These are phyloP conservation scores for Cybosia mesomella DNA, from an alignment of 2,888 invertebrate species.

Conservation along the genomic window DNA sequence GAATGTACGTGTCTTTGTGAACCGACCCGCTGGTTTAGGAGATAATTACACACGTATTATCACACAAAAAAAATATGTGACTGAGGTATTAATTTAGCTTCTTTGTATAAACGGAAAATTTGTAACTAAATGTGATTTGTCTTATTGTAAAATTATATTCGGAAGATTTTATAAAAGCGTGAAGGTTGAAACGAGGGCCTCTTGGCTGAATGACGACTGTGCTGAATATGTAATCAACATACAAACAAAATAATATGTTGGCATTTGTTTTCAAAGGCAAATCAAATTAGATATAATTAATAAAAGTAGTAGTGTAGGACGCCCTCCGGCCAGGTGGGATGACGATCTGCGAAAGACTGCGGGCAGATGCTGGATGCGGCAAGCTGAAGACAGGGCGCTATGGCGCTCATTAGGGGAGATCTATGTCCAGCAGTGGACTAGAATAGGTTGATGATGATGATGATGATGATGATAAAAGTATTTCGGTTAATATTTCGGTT, in stretches of 20 bases:
- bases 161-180: background rate
- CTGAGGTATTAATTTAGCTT: constrained; percentile 11
- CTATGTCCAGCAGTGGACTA: too few species aligned
- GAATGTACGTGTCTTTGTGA: constrained; percentile 16
- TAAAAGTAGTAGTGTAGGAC: too few species aligned
- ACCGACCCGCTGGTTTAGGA: constrained; percentile 14
- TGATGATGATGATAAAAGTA: too few species aligned
- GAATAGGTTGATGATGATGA: too few species aligned
- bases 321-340: too few species aligned
- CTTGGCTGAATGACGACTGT: background rate
- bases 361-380: too few species aligned
- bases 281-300: background rate
- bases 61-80: constrained; percentile 22
- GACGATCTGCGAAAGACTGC: too few species aligned
- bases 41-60: constrained; percentile 24
- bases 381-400: too few species aligned
- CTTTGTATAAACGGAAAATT: constrained; percentile 4
- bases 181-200: background rate
- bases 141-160: background rate
- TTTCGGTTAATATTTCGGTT: too few species aligned
- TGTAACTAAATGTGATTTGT: background rate
- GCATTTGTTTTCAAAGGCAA: background rate
- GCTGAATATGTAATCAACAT: background rate
- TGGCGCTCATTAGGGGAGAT: too few species aligned
- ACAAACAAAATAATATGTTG: background rate